Conservation (phyloP, 1,140 invertebrate species). For the Condylostylus longicornis region DNA sequence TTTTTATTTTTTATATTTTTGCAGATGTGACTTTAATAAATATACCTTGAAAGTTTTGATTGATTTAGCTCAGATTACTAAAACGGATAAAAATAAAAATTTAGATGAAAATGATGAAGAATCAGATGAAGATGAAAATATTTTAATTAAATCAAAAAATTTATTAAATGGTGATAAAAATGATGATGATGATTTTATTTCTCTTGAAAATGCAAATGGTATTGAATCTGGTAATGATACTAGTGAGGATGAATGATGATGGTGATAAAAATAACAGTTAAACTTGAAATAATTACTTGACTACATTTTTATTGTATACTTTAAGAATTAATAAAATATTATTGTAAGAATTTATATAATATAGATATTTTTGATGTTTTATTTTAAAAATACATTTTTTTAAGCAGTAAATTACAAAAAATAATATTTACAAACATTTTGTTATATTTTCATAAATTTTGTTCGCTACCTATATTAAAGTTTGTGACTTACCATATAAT, state of each 20-base stretch:
- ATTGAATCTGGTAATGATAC: slow-evolving; percentile 11
- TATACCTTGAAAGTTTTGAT: slow-evolving; percentile 53
- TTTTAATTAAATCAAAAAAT: too few species aligned
- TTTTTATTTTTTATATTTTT: slow-evolving; percentile 21
- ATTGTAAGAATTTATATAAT: too few species aligned
- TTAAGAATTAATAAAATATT: too few species aligned
- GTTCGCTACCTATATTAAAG: too few species aligned
- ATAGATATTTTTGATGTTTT: too few species aligned
- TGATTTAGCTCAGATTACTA: slow-evolving; percentile 36
- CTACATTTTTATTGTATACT: too few species aligned
- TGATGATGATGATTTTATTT: slow-evolving; percentile 22
- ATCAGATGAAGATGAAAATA: neutral
- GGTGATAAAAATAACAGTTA: slow-evolving; percentile 5
- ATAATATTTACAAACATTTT: too few species aligned
- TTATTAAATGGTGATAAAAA: slow-evolving; percentile 7
- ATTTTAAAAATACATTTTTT: too few species aligned
- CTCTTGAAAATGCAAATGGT: slow-evolving; percentile 7
- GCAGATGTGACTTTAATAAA: slow-evolving; percentile 66
- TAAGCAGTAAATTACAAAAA: too few species aligned
- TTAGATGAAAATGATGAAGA: neutral
- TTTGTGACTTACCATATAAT: too few species aligned
- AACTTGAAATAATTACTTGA: neutral
- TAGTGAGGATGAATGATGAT: slow-evolving; percentile 14
- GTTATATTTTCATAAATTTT: too few species aligned
- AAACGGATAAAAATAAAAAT: neutral